Percentiles rank a stretch among this genome's conserved stretches.
These are phyloP conservation scores for Paelopatides confundens DNA, from an alignment of 53 echinoderm and acorn worm species.

Conservation along the genomic window DNA sequence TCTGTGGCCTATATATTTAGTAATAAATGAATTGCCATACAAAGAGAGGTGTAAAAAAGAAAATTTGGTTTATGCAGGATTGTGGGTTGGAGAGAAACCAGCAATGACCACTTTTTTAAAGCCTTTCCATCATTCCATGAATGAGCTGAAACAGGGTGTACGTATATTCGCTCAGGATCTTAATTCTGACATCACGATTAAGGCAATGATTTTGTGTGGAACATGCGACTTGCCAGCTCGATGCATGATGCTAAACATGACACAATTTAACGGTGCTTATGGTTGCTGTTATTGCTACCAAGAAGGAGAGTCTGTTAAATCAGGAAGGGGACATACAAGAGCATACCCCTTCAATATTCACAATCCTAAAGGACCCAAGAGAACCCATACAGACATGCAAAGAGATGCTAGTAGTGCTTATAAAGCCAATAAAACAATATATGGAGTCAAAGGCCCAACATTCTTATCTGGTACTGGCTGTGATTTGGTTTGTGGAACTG, in stretches of 20 bases:
- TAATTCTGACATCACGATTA: neutral
- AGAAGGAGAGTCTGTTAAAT: neutral
- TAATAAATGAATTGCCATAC: conserved; percentile 61
- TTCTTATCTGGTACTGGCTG: too few species aligned
- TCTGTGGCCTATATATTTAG: conserved; percentile 60
- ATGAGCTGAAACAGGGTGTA: conserved; percentile 28
- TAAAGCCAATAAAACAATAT: too few species aligned
- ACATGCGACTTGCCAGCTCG: conserved; percentile 64
- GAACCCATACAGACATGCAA: neutral
- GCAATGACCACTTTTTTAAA: neutral
- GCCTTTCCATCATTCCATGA: conserved; percentile 16
- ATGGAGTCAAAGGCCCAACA: too few species aligned
- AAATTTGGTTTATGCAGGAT: conserved; percentile 53
- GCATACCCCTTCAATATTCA: neutral
- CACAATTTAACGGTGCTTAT: neutral
- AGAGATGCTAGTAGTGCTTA: neutral
- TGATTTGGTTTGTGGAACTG: too few species aligned
- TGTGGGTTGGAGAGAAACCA: conserved; percentile 49
- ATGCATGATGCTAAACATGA: conserved; percentile 5
- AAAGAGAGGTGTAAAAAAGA: conserved; percentile 22
- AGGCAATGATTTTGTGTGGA: conserved; percentile 50
- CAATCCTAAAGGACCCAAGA: neutral
- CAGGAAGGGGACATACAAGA: neutral
- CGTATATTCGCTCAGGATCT: neutral
- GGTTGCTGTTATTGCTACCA: neutral